Evolutionary conservation across 1,140 invertebrate species (phyloP).

Genomic region (Danaus plexippus): DNA sequence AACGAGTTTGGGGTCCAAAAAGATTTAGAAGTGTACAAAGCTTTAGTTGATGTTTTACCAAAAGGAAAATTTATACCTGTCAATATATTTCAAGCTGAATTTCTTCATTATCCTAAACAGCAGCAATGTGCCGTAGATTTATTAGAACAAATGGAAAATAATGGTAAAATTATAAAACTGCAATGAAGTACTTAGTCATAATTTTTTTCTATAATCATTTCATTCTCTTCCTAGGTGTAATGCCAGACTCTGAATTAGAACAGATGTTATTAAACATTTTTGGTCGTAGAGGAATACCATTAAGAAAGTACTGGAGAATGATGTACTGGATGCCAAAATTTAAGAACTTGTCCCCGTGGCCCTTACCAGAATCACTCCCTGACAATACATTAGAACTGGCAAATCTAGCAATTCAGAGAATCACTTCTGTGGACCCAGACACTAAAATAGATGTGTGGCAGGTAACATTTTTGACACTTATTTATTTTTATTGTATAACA

Average conservation of each 20-base stretch:
- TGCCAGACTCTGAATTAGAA: constrained; percentile 92
- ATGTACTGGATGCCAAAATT: constrained; percentile 99
- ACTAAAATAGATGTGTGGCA: constrained; percentile 80
- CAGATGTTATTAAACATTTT: constrained; percentile 87
- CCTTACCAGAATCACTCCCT: constrained; percentile 82
- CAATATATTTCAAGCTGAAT: constrained; percentile 87
- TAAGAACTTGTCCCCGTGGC: constrained; percentile 91
- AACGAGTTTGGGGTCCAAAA: constrained; percentile 91
- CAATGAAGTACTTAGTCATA: constrained; percentile 1
- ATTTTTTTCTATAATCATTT: constrained; percentile 13
- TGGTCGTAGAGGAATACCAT: constrained; percentile 82
- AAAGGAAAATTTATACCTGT: constrained; percentile 90
- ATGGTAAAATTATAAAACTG: constrained; percentile 71
- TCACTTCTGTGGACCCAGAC: constrained; percentile 87
- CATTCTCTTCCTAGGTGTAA: constrained; percentile 77
- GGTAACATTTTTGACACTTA: constrained; percentile 50
- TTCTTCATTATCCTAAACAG: constrained; percentile 95
- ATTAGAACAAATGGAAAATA: constrained; percentile 91
- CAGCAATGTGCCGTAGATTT: constrained; percentile 92
- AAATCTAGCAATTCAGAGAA: constrained; percentile 86
- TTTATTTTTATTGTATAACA: too few relatives aligned
- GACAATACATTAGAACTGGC: constrained; percentile 86
- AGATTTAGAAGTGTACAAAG: constrained; percentile 94
- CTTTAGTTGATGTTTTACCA: constrained; percentile 91
- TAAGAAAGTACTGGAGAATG: constrained; percentile 91